These are phyloP conservation scores for Formica selysi DNA, from an alignment of 1,140 invertebrate species.

Conservation along the genomic window DNA sequence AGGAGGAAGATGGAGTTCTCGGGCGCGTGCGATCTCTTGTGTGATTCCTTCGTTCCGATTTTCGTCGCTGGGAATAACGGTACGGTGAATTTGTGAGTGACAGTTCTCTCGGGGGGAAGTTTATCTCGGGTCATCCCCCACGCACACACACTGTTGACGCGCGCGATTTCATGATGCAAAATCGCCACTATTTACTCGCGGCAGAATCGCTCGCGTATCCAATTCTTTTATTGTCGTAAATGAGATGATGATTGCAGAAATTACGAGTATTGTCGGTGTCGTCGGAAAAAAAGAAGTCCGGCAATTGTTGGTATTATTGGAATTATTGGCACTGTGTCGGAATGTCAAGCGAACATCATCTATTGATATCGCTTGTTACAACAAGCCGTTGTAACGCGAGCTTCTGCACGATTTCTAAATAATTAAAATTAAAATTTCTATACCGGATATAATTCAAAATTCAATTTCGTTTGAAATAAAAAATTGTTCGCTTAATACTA, in stretches of 20 bases:
- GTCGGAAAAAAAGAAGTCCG: not conserved
- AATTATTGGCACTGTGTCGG: not conserved
- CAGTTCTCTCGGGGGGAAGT: not conserved
- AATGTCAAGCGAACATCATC: not conserved
- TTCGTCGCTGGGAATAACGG: constrained; percentile 28
- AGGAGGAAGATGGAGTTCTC: not conserved
- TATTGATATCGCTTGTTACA: not conserved
- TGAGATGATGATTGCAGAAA: not conserved
- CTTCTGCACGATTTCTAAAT: not conserved
- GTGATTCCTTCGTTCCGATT: not conserved
- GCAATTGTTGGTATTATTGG: not conserved
- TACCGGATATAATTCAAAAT: not conserved
- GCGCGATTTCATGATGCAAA: constrained; percentile 17
- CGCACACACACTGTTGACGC: not conserved
- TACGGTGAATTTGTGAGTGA: constrained; percentile 10
- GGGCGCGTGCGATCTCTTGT: not conserved
- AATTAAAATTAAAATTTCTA: not conserved
- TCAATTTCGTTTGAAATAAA: not conserved
- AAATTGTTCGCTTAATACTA: not conserved
- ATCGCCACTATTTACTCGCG: not conserved
- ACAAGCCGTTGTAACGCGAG: no score
- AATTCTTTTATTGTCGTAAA: not conserved
- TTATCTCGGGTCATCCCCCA: constrained; percentile 32
- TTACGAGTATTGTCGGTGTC: not conserved
- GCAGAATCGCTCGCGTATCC: no score